Evolutionary conservation across 2,113 vertebrate genomes (phyloP).

Genomic region (Scomber japonicus): DNA sequence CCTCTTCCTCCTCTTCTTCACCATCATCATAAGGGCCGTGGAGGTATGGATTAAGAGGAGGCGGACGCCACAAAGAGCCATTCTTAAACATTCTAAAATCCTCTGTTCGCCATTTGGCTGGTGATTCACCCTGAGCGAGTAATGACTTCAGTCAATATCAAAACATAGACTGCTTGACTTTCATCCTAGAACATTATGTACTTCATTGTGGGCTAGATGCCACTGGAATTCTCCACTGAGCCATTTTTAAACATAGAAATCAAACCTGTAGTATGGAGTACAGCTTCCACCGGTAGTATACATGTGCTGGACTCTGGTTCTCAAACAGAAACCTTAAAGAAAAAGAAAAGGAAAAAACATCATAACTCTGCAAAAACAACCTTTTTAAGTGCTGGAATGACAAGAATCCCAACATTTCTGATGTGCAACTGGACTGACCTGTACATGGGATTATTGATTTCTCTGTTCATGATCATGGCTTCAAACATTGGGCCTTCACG

Average conservation of each 20-base stretch:
- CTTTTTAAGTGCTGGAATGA: background rate
- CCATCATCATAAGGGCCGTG: slow-evolving; percentile 96
- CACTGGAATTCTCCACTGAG: background rate
- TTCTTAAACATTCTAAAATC: slow-evolving; percentile 99
- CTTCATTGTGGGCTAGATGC: background rate
- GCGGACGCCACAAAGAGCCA: slow-evolving; percentile 96
- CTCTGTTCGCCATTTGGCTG: slow-evolving; percentile 96
- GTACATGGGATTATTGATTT: slow-evolving; percentile 99
- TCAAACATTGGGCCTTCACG: slow-evolving; percentile 99
- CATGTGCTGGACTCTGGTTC: slow-evolving; percentile 99
- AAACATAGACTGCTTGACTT: background rate
- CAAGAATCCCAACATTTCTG: fast-evolving
- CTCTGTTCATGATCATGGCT: slow-evolving; percentile 99
- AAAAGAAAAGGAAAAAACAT: background rate
- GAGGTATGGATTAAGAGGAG: slow-evolving; percentile 95
- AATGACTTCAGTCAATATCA: background rate
- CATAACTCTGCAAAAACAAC: background rate
- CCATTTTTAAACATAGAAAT: slow-evolving; percentile 15
- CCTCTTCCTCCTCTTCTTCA: slow-evolving; percentile 92
- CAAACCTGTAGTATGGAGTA: slow-evolving; percentile 97
- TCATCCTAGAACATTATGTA: background rate
- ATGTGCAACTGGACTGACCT: slow-evolving; percentile 82
- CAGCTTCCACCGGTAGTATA: slow-evolving; percentile 98
- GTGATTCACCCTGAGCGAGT: slow-evolving; percentile 91
- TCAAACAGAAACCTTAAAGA: slow-evolving; percentile 96